Percentiles rank a stretch among this genome's conserved stretches.
Conservation (phyloP, 2,113 vertebrate species). For the Hemibates koningsi region DNA sequence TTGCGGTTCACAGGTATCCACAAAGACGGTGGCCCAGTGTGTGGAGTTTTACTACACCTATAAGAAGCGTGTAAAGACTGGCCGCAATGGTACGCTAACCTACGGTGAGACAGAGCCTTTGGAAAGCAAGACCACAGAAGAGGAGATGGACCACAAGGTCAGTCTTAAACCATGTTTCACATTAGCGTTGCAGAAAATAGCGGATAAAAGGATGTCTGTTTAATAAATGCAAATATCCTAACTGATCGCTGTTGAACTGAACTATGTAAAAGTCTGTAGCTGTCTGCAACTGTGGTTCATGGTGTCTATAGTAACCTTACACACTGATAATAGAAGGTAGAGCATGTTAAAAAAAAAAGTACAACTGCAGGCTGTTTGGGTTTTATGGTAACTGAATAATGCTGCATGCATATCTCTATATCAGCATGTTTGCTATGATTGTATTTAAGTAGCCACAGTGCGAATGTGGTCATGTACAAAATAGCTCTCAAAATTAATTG, state of each 20-base stretch:
- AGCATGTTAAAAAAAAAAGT: background rate
- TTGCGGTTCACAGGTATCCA: slow-evolving; percentile 79
- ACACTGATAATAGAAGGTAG: background rate
- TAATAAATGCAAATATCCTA: background rate
- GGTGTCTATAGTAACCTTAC: background rate
- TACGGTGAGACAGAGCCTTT: slow-evolving; percentile 82
- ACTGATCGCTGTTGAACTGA: background rate
- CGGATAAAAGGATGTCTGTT: background rate
- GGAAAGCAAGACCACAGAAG: slow-evolving; percentile 72
- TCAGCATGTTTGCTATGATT: background rate
- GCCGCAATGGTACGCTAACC: slow-evolving; percentile 84
- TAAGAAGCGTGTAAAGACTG: slow-evolving; percentile 95
- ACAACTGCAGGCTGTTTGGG: background rate
- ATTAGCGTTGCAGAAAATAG: background rate
- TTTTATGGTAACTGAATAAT: background rate
- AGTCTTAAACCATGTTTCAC: background rate
- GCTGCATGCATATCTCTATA: background rate
- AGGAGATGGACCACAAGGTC: slow-evolving; percentile 85
- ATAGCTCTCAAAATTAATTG: background rate
- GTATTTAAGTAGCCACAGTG: background rate
- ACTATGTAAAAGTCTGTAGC: background rate
- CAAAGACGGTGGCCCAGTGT: slow-evolving; percentile 93
- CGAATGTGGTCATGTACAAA: background rate
- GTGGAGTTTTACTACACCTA: slow-evolving; percentile 98
- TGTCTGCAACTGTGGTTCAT: background rate